Percentiles rank a stretch among this genome's conserved stretches.
These are phyloP conservation scores for Rhopilema esculentum DNA, from an alignment of 30 jellyfish, hydroid and myxozoan genomes.

Conservation along the genomic window DNA sequence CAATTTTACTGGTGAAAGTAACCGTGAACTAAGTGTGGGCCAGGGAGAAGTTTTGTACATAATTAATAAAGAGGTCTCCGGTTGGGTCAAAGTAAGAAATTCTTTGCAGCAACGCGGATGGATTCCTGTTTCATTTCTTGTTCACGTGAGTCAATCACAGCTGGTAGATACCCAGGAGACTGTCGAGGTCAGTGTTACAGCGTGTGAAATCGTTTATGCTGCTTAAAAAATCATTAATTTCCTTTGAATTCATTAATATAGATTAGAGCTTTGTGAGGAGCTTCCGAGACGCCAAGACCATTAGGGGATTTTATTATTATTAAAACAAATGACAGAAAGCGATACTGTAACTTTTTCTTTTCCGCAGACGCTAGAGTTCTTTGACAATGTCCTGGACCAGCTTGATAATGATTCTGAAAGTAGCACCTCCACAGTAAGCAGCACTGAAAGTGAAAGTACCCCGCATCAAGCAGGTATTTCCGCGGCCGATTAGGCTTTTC, in stretches of 20 bases:
- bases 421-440: conserved; percentile 45
- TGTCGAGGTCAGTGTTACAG: conserved; percentile 59
- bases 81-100: conserved; percentile 77
- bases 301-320: too few species aligned
- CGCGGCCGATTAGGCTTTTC: too few species aligned
- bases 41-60: conserved; percentile 67
- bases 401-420: conserved; percentile 63
- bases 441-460: conserved; percentile 10
- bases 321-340: too few species aligned
- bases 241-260: too few species aligned
- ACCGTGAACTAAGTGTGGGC: conserved; percentile 50
- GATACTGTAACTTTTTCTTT: neutral
- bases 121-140: conserved; percentile 73
- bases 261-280: too few species aligned
- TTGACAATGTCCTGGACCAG: conserved; percentile 66
- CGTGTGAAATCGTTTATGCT: too few species aligned
- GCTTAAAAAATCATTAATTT: too few species aligned
- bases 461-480: neutral
- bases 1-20: conserved; percentile 34
- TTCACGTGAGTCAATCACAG: conserved; percentile 57
- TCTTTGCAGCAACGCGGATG: conserved; percentile 52
- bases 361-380: conserved; percentile 62
- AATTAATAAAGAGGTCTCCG: conserved; percentile 33
- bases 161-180: conserved; percentile 74
- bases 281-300: too few species aligned